phyloP scores from a whole-genome alignment of 2,888 invertebrate genomes.

The Slavum lentiscoides region DNA sequence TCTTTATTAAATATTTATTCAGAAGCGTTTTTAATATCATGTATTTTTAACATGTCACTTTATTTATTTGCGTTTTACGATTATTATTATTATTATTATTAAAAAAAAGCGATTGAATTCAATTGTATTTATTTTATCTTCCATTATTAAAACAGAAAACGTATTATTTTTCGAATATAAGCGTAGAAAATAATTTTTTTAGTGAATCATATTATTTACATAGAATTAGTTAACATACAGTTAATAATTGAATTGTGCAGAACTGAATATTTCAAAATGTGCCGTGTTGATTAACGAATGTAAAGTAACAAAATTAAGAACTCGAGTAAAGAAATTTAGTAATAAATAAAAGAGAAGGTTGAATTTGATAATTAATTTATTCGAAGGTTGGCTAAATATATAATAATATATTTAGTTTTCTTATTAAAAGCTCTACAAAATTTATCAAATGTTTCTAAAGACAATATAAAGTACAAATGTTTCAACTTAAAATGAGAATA shows the following conservation, averaged over 20 bases:
- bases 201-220: not conserved
- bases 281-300: constrained; percentile 1
- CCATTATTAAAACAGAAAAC: not conserved
- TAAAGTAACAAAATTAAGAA: not conserved
- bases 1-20: constrained; percentile 12
- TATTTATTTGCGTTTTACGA: not conserved
- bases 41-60: not conserved
- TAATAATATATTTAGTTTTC: constrained; percentile 3
- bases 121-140: not conserved
- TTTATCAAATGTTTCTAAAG: not conserved
- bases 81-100: too few species aligned
- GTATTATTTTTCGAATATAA: not conserved
- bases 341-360: constrained; percentile 11
- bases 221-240: not conserved
- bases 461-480: not conserved
- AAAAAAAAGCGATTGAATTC: not conserved
- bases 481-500: not conserved
- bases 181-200: not conserved
- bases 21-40: not conserved
- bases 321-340: not conserved
- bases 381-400: constrained; percentile 23
- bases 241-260: not conserved
- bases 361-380: constrained; percentile 1
- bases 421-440: not conserved
- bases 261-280: not conserved